Evolutionary conservation across 2,113 vertebrate genomes (phyloP).

Genomic region (Pongo pygmaeus): DNA sequence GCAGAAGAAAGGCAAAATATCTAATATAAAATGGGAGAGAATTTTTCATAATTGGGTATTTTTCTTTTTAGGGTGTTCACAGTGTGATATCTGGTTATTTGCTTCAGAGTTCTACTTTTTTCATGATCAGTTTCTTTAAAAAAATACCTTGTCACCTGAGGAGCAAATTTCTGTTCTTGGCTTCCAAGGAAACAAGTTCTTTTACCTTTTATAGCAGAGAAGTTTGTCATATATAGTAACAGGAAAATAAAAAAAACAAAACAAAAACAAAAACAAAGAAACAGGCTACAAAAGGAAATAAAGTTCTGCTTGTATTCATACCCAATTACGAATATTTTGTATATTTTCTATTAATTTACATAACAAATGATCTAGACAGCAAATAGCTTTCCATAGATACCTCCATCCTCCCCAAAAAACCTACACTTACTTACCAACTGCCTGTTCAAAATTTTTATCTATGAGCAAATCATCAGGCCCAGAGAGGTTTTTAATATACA

Average conservation of each 20-base stretch:
- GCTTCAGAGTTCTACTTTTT: conserved; percentile 75
- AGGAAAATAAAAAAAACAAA: conserved; percentile 41
- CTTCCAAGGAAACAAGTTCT: conserved; percentile 80
- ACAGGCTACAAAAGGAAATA: conserved; percentile 66
- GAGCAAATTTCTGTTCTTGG: conserved; percentile 79
- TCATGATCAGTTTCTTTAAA: conserved; percentile 76
- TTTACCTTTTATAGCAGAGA: conserved; percentile 79
- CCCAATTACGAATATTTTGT: conserved; percentile 41
- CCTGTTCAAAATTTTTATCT: conserved; percentile 80
- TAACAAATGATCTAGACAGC: not conserved
- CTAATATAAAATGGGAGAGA: conserved; percentile 37
- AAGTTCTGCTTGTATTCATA: conserved; percentile 48
- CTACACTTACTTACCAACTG: conserved; percentile 79
- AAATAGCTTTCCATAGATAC: not conserved
- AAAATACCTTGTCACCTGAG: conserved; percentile 75
- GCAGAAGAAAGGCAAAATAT: conserved; percentile 71
- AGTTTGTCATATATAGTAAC: conserved; percentile 75
- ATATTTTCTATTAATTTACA: conserved; percentile 39
- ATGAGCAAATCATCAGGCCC: conserved; percentile 79
- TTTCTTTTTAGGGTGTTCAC: conserved; percentile 60
- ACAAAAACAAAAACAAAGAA: conserved; percentile 56
- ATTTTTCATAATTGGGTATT: conserved; percentile 59
- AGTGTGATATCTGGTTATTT: conserved; percentile 77
- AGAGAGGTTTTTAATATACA: conserved; percentile 86
- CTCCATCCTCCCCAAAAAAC: not conserved